phyloP scores from a whole-genome alignment of 2,888 invertebrate species.

The Hipparchia sbordonii region DNA sequence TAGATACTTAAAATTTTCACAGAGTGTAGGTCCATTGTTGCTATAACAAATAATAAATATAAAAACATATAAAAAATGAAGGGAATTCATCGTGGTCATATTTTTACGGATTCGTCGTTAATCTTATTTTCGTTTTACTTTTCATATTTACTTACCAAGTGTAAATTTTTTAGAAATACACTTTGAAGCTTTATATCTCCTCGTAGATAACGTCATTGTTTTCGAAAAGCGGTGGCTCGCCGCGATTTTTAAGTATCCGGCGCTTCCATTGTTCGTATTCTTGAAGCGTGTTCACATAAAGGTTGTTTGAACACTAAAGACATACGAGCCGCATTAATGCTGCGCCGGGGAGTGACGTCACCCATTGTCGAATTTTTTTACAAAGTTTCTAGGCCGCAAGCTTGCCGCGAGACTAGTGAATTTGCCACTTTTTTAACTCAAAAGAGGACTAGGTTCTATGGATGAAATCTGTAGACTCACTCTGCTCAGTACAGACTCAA shows the following conservation, averaged over 20 bases:
- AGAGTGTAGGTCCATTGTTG: too few species aligned
- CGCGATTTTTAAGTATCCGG: constrained; percentile 38
- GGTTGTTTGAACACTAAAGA: constrained; percentile 37
- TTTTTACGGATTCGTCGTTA: too few species aligned
- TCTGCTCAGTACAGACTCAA: too few species aligned
- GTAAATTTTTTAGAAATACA: constrained; percentile 3
- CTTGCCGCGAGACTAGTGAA: neutral
- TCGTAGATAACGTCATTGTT: constrained; percentile 33
- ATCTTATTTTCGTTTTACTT: too few species aligned
- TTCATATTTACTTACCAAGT: neutral
- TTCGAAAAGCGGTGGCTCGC: constrained; percentile 33
- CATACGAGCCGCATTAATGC: constrained; percentile 30
- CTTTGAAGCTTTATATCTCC: constrained; percentile 10
- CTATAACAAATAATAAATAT: too few species aligned
- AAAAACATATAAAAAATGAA: too few species aligned
- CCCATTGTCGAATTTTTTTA: constrained; percentile 33
- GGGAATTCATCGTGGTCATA: too few species aligned
- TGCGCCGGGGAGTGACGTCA: constrained; percentile 33
- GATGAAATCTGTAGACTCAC: too few species aligned
- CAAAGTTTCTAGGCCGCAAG: constrained; percentile 13
- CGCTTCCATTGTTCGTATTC: constrained; percentile 42
- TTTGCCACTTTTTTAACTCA: constrained; percentile 2
- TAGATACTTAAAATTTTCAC: too few species aligned
- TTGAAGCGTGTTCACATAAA: constrained; percentile 38
- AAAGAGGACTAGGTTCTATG: neutral